These are phyloP conservation scores for Archips crataeganus DNA, from an alignment of 2,888 invertebrate species.

Conservation along the genomic window DNA sequence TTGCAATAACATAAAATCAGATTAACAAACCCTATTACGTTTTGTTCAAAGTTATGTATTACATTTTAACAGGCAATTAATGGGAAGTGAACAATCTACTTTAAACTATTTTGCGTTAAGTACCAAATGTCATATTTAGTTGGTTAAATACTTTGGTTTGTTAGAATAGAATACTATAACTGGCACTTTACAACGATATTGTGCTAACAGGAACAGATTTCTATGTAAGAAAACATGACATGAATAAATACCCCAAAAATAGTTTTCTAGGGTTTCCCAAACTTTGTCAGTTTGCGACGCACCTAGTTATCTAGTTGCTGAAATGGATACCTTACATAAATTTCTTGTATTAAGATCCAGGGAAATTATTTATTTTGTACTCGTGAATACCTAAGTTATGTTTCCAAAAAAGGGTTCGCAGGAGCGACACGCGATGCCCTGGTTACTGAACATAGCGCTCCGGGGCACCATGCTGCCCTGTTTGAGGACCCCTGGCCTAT, in stretches of 20 bases:
- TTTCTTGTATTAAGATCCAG: too few relatives aligned
- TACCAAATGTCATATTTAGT: slow-evolving; percentile 26
- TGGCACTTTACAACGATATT: too few relatives aligned
- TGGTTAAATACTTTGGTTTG: slow-evolving; percentile 2
- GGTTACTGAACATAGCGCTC: too few relatives aligned
- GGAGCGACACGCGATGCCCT: too few relatives aligned
- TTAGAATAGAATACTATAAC: neutral
- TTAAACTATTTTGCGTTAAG: slow-evolving; percentile 16
- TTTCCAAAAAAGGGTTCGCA: too few relatives aligned
- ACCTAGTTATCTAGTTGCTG: too few relatives aligned
- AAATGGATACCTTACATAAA: too few relatives aligned
- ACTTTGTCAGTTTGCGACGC: too few relatives aligned
- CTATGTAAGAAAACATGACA: neutral
- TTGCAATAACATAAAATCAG: slow-evolving; percentile 80
- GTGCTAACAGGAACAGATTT: neutral
- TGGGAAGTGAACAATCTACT: slow-evolving; percentile 47
- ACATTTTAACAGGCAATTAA: slow-evolving; percentile 69
- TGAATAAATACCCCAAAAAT: neutral
- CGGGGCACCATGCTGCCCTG: too few relatives aligned
- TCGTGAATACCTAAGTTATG: too few relatives aligned
- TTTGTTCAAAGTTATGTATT: slow-evolving; percentile 65
- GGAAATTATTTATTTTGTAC: too few relatives aligned
- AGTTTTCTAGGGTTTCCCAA: neutral
- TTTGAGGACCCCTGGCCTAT: neutral
- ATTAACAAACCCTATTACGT: slow-evolving; percentile 74